phyloP scores from a whole-genome alignment of 2,113 vertebrate species.

The Motacilla tschutschensis region DNA sequence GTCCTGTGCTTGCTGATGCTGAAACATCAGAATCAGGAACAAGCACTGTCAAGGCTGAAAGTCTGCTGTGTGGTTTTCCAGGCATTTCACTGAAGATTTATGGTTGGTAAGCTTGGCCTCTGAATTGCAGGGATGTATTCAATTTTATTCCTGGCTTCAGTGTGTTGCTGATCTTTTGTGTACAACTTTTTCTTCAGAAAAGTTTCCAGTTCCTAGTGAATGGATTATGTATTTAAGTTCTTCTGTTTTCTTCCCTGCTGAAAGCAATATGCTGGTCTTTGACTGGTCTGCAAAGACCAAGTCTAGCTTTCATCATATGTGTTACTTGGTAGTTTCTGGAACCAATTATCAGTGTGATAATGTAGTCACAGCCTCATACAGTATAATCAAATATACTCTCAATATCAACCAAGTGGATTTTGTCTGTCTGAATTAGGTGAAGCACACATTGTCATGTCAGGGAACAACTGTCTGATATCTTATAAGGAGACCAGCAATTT shows the following conservation, averaged over 20 bases:
- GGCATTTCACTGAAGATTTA: conserved; percentile 28
- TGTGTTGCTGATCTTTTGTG: neutral
- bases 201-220: conserved; percentile 5
- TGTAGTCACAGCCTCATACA: neutral
- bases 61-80: conserved; percentile 23
- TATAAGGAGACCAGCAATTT: neutral
- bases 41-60: neutral
- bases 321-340: neutral
- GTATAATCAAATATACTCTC: neutral
- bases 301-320: neutral
- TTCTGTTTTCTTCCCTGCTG: neutral
- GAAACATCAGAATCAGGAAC: neutral
- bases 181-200: conserved; percentile 7
- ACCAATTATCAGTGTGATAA: neutral
- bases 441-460: neutral
- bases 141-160: conserved; percentile 35
- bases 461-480: neutral
- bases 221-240: neutral
- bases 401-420: neutral
- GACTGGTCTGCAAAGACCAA: neutral
- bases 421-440: neutral
- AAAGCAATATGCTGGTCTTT: neutral
- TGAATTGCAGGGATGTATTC: conserved; percentile 28
- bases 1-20: neutral
- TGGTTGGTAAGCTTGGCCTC: neutral